A percentile compares a stretch with the other conserved stretches of the same genome.
phyloP scores from a whole-genome alignment of 2,113 vertebrate species.

The Electrona antarctica region DNA sequence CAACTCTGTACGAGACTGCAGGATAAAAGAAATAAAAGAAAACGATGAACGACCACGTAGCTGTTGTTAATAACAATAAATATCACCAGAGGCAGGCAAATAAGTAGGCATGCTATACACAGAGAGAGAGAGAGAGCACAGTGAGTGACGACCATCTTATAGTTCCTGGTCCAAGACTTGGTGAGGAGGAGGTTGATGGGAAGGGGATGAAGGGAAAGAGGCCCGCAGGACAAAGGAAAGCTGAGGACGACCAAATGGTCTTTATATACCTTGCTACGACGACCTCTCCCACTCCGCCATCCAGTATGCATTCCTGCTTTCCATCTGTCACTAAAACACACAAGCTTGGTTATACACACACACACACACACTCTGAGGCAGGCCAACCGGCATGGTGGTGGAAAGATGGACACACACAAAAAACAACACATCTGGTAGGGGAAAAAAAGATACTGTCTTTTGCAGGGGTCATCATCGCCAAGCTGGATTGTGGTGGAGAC shows the following conservation, averaged over 20 bases:
- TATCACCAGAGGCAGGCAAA: conserved; percentile 58
- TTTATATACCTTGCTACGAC: conserved; percentile 77
- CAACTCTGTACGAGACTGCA: conserved; percentile 25
- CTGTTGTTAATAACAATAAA: conserved; percentile 32
- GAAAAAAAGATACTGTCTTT: neutral
- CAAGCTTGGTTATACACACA: conserved; percentile 77
- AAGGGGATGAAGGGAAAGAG: conserved; percentile 68
- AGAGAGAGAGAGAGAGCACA: conserved; percentile 29
- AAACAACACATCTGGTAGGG: neutral
- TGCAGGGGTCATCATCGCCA: neutral
- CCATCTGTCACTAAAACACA: conserved; percentile 83
- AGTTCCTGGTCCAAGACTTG: conserved; percentile 65
- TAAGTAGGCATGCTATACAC: conserved; percentile 62
- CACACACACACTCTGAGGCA: conserved; percentile 35
- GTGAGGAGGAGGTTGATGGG: conserved; percentile 65
- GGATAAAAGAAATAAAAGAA: neutral
- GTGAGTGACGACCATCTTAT: conserved; percentile 41
- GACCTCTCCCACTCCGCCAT: conserved; percentile 76
- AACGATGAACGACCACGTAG: conserved; percentile 25
- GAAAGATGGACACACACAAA: conserved; percentile 4
- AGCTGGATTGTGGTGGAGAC: no score
- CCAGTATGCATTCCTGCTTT: conserved; percentile 77
- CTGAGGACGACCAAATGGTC: conserved; percentile 69
- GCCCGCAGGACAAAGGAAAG: conserved; percentile 68
- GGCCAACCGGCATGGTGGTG: conserved; percentile 1